Evolutionary conservation across 2,888 invertebrate genomes (phyloP).

Genomic region (Prionchulus punctatus): DNA sequence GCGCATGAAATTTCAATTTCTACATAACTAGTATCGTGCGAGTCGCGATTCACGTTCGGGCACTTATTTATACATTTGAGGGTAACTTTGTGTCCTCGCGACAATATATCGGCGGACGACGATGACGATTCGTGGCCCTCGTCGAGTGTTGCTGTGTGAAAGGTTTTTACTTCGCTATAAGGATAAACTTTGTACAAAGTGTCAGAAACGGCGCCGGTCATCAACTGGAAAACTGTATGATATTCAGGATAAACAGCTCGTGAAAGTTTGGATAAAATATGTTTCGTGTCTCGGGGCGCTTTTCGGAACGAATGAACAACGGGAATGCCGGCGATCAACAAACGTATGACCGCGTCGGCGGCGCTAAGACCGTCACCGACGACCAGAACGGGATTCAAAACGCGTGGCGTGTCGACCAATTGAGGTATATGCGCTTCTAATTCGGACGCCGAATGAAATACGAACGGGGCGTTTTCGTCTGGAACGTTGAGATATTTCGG

Average conservation of each 20-base stretch:
- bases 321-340: conserved; percentile 45
- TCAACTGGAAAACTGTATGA: conserved; percentile 21
- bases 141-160: no score
- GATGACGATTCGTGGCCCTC: no score
- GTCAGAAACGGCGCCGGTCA: conserved; percentile 19
- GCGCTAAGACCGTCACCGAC: conserved; percentile 78
- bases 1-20: no score
- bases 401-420: no score
- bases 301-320: conserved; percentile 55
- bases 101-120: no score
- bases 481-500: not conserved
- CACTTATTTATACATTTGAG: no score
- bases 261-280: conserved; percentile 11
- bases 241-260: conserved; percentile 22
- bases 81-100: no score
- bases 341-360: conserved; percentile 67
- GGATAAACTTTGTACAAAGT: conserved; percentile 15
- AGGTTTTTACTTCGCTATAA: not conserved
- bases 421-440: no score
- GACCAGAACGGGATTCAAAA: conserved; percentile 58
- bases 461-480: not conserved
- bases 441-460: not conserved
- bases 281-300: conserved; percentile 22
- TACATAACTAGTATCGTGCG: no score
- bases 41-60: no score